Conservation (phyloP, 1,140 invertebrate genomes). For the Manduca sexta region DNA sequence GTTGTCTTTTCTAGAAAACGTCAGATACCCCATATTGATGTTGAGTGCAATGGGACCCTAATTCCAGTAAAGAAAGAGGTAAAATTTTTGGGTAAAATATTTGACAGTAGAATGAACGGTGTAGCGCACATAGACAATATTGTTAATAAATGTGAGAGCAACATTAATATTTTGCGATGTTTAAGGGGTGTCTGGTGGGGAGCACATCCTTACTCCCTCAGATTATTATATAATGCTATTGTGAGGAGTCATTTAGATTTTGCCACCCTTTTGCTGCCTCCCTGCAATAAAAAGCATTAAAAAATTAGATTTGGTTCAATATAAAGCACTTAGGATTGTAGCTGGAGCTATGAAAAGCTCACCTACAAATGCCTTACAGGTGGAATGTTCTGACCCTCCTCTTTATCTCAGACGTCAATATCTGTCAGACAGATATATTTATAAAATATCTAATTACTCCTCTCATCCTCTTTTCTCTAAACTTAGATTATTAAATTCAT, state of each 20-base stretch:
- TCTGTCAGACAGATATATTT: constrained; percentile 10
- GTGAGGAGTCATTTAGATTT: background rate
- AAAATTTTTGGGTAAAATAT: too few species aligned
- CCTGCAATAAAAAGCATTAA: background rate
- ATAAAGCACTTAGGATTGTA: constrained; percentile 15
- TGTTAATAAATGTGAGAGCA: too few species aligned
- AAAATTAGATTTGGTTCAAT: constrained; percentile 16
- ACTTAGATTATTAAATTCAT: too few species aligned
- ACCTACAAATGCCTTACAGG: constrained; percentile 15
- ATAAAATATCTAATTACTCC: background rate
- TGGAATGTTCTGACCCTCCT: constrained; percentile 14
- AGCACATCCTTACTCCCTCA: background rate
- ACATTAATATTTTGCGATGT: background rate
- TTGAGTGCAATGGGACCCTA: too few species aligned
- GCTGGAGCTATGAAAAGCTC: constrained; percentile 14
- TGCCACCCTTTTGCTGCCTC: background rate
- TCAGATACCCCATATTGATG: too few species aligned
- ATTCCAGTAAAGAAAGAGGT: too few species aligned
- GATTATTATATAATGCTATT: background rate
- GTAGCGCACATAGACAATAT: too few species aligned
- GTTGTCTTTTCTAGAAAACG: too few species aligned
- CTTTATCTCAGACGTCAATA: constrained; percentile 12
- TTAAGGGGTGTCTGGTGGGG: background rate
- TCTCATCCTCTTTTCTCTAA: too few species aligned
- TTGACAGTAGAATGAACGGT: too few species aligned